Evolutionary conservation across 2,888 invertebrate species (phyloP).

Genomic region (Phaonia tiefii): DNA sequence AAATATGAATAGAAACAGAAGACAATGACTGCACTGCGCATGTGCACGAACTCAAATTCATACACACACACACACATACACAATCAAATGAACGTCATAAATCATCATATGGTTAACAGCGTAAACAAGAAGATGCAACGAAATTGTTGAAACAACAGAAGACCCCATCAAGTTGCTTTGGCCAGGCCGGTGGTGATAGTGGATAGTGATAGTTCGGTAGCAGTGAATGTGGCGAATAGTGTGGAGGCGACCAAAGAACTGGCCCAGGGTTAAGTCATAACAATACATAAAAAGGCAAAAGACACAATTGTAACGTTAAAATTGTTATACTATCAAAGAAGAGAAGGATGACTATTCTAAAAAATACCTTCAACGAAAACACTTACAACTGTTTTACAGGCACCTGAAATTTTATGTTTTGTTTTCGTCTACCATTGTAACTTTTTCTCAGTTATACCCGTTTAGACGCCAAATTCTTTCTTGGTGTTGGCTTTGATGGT

Average conservation of each 20-base stretch:
- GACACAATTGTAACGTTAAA: conserved; percentile 13
- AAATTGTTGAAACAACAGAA: background rate
- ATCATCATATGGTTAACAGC: conserved; percentile 45
- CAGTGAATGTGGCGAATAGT: background rate
- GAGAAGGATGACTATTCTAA: background rate
- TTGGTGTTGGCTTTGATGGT: background rate
- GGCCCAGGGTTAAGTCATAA: conserved; percentile 32
- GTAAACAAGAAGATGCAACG: conserved; percentile 14
- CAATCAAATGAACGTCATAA: conserved; percentile 38
- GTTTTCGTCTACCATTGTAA: conserved; percentile 14
- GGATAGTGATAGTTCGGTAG: background rate
- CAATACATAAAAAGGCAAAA: background rate
- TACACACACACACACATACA: background rate
- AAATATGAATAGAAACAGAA: conserved; percentile 41
- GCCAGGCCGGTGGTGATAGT: background rate
- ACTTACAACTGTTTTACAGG: conserved; percentile 15
- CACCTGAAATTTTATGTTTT: conserved; percentile 33
- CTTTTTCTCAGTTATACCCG: background rate
- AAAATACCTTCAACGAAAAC: conserved; percentile 4
- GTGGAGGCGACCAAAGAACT: conserved; percentile 29
- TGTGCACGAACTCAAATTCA: conserved; percentile 25
- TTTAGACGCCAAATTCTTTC: conserved; percentile 30
- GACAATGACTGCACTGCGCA: conserved; percentile 24
- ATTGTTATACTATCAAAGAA: no score
- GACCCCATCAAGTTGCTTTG: background rate